Base-by-base conservation (phyloP, 2,113 vertebrate genomes). In the Neodon shergylaensis region DNA sequence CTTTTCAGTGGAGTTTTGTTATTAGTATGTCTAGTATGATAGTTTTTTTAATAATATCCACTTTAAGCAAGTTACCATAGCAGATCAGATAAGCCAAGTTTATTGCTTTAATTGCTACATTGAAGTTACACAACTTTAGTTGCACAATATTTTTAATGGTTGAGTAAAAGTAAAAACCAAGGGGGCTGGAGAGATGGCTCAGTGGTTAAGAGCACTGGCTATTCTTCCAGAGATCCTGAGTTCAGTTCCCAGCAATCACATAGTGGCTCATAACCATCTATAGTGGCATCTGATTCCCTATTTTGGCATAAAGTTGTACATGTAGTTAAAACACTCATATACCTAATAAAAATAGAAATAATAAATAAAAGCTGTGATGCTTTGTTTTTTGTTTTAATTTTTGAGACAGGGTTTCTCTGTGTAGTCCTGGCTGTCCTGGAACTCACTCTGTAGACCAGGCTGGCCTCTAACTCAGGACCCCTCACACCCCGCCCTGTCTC, bases 61-160 rank as follows among this genome's bases (percentile, higher is more conserved):
- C 49, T 86, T 94, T 96, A 88, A 26, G 31, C 28, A 31, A 96
- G 66, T 68, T 94, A 63, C 78, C 54, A 49, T 52, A 79, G 39
- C 84, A 91, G 6, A 92, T 92, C 65, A 96, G 86, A 94, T 93
- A 70, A 88, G 54, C 81, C 44, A 24, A 88, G 65, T 63, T 96
- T 96, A 90, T 54, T 78, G 82, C 91, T 90, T 47, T 61, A 97
- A 77, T 98, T 96, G 88, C 21, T 96, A 12, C 36, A 77, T 96
- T 95, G 96, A 97, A 93, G 93, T 96, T 31, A 95, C 47, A 70
- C 68, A 70, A 79, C 63, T 90, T 88, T 95, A 3, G 68, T 91
- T 87, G 47, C 83, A 49, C 84, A 77, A 63, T 42, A 6, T 90
- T 31, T 93, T 74, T 94, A 26, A 94, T 89, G 68, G 22, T 47